phyloP scores from a whole-genome alignment of 2,113 vertebrate genomes.

The Cyphomyrus plagiostoma region DNA sequence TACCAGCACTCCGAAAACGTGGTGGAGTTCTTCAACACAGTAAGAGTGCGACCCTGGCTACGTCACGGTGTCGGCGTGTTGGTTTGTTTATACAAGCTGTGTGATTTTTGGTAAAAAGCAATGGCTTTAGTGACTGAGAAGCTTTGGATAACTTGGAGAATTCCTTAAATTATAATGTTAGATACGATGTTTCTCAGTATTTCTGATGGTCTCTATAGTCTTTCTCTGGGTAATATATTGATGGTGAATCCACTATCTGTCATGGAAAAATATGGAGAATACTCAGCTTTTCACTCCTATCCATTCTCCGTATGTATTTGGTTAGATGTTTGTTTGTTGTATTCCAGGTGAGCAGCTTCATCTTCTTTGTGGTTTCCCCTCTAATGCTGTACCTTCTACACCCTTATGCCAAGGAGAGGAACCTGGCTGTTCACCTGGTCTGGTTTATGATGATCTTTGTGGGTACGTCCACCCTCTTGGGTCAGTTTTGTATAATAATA shows the following conservation, averaged over 20 bases:
- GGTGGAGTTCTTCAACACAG: slow-evolving; percentile 93
- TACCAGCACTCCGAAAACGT: slow-evolving; percentile 73
- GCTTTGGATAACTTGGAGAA: background rate
- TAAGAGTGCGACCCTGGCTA: slow-evolving; percentile 41
- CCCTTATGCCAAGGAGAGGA: slow-evolving; percentile 69
- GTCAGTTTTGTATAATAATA: background rate
- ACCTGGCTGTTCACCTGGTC: slow-evolving; percentile 56
- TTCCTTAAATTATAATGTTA: background rate
- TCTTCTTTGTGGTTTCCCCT: slow-evolving; percentile 77
- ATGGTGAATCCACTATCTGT: background rate
- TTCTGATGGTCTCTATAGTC: background rate
- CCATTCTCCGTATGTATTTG: background rate
- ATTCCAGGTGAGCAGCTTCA: slow-evolving; percentile 81
- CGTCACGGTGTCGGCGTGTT: background rate
- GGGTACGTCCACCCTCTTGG: slow-evolving; percentile 52
- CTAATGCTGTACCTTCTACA: slow-evolving; percentile 77
- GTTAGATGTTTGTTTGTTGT: background rate
- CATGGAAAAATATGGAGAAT: background rate
- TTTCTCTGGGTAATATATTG: background rate
- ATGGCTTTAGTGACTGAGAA: background rate
- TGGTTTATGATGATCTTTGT: slow-evolving; percentile 70
- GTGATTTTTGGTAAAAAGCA: background rate
- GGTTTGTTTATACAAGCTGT: background rate
- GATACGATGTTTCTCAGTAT: background rate
- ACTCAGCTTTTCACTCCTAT: background rate